Conservation (phyloP, 1,140 invertebrate species). For the Ylistrum balloti region DNA sequence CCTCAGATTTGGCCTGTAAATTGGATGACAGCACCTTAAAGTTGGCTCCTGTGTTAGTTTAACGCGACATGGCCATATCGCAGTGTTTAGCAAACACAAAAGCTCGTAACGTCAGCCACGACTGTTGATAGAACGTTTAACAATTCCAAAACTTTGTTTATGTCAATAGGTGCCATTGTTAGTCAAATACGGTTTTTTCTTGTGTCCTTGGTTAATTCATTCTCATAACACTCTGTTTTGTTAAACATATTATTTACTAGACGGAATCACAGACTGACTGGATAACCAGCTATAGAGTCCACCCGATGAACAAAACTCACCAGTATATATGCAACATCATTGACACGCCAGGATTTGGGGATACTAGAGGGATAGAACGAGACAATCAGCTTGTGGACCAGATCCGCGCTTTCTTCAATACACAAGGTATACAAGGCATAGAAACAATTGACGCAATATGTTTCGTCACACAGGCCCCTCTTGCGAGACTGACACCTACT, state of each 20-base stretch:
- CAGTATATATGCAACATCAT: constrained; percentile 53
- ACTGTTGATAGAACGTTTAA: no score
- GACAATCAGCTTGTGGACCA: constrained; percentile 66
- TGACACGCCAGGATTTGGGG: constrained; percentile 65
- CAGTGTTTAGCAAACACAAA: no score
- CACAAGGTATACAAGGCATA: constrained; percentile 58
- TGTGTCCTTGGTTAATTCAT: not conserved
- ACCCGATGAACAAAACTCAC: constrained; percentile 46
- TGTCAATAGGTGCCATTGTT: no score
- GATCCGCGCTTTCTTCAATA: constrained; percentile 63
- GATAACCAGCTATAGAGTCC: constrained; percentile 63
- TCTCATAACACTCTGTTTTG: no score
- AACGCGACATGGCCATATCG: no score
- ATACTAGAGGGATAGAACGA: constrained; percentile 64
- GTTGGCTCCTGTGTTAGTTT: no score
- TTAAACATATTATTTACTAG: no score
- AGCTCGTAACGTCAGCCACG: no score
- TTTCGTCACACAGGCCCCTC: constrained; percentile 61
- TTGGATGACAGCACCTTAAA: no score
- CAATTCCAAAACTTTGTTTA: no score
- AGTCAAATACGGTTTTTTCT: no score
- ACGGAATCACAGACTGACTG: constrained; percentile 63
- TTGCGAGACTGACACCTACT: constrained; percentile 55
- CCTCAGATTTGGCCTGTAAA: no score
- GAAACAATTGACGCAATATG: constrained; percentile 67